Base-by-base conservation (phyloP, 2,113 vertebrate species). In the Eidolon helvum region DNA sequence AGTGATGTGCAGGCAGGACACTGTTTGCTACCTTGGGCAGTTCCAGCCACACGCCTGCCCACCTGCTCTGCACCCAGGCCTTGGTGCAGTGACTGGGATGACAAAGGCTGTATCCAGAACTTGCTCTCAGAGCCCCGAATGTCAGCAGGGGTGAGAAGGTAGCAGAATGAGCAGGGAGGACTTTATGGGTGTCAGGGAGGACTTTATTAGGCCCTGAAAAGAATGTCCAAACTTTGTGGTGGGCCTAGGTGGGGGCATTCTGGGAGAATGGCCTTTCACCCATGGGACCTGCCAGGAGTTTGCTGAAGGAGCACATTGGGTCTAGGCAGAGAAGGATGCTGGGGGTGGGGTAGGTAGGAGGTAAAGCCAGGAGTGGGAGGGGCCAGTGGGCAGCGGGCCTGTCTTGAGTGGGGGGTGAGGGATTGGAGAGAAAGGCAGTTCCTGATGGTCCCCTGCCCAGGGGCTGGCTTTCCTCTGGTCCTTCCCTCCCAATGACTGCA, bases 371-470 rank as follows among this genome's bases (percentile, higher is more conserved):
- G 26, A 22, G 45, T 26, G 55, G 43, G 77, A 91, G 43, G 68
- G 87, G 24, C 90, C 16, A 0, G 59, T 61, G 93, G 82, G 57
- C 96, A 84, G 69, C 40, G 26, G 92, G 89, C 97, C 95, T 97
- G 96, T 90, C 94, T 94, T 4, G 97, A 97, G 96, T 75, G 65
- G 94, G 97, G 90, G 91, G 97, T 1, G 97, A 98, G 97, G 97
- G 97, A 78, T 48, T 98, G 97, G 97, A 98, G 97, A 98, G 97
- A 98, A 98, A 98, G 97, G 97, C 97, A 98, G 97, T 98, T 97
- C 97, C 97, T 98, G 97, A 98, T 91, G 97, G 95, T 97, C 80
- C 87, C 95, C 90, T 98, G 95, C 96, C 95, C 97, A 98, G 97
- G 97, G 97, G 95, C 97, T 98, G 97, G 94, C 97, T 98, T 98